phyloP scores from a whole-genome alignment of 1,140 invertebrate species.

The Pogonus chalceus region DNA sequence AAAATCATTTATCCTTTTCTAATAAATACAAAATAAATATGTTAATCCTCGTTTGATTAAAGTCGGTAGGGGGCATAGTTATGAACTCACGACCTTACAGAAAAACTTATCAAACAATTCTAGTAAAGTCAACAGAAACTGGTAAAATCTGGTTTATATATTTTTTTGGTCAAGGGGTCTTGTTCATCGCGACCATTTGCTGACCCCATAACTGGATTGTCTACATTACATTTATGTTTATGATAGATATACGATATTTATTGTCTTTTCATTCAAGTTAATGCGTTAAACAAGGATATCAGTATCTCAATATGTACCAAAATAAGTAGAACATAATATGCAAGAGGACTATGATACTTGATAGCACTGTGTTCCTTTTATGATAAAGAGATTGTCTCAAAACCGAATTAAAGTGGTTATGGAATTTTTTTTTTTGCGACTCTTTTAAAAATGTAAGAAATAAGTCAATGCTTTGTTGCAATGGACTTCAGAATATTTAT shows the following conservation, averaged over 20 bases:
- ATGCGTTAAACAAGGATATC: not conserved
- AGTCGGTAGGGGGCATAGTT: slow-evolving; percentile 19
- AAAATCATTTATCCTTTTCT: slow-evolving; percentile 17
- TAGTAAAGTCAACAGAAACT: slow-evolving; percentile 21
- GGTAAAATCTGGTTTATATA: slow-evolving; percentile 21
- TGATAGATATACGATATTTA: not conserved
- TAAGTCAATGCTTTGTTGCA: too few species aligned
- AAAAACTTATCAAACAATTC: slow-evolving; percentile 16
- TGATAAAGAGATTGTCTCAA: not conserved
- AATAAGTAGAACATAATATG: not conserved
- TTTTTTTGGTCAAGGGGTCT: slow-evolving; percentile 17
- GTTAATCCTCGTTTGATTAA: slow-evolving; percentile 9
- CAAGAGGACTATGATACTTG: not conserved
- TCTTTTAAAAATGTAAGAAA: too few species aligned
- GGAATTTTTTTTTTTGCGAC: not conserved
- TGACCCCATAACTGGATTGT: slow-evolving; percentile 3
- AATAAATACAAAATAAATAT: slow-evolving; percentile 1
- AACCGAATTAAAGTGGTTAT: not conserved
- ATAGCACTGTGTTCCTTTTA: not conserved
- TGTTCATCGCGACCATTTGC: not conserved
- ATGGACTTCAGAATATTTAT: too few species aligned
- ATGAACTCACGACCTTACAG: slow-evolving; percentile 9
- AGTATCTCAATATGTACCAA: not conserved
- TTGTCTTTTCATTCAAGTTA: not conserved
- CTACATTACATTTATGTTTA: not conserved